These are phyloP conservation scores for Heterodera filipjevi DNA, from an alignment of 2,888 invertebrate species.

Conservation along the genomic window DNA sequence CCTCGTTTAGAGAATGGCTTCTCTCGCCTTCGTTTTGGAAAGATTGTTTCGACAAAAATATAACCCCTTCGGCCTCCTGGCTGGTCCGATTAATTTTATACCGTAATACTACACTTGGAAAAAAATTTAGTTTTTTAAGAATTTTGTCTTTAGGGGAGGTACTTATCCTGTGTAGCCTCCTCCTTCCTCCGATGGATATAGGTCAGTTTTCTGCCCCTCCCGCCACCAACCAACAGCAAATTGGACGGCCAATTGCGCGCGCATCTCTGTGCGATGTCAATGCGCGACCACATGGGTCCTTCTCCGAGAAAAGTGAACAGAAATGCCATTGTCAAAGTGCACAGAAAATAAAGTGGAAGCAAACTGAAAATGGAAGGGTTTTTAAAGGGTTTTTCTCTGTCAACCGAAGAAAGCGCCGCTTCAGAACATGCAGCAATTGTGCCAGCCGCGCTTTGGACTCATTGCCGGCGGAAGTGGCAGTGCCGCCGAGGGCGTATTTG, in stretches of 20 bases:
- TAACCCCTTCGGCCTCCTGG: too few relatives aligned
- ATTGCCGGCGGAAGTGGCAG: not conserved
- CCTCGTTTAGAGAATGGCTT: too few relatives aligned
- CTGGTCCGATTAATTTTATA: too few relatives aligned
- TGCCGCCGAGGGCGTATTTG: constrained; percentile 44
- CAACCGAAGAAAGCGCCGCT: constrained; percentile 30
- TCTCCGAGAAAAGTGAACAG: constrained; percentile 53
- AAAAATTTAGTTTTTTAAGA: too few relatives aligned
- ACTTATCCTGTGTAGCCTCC: too few relatives aligned
- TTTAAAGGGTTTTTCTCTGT: not conserved
- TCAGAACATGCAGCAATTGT: constrained; percentile 18
- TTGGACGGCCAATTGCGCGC: constrained; percentile 61
- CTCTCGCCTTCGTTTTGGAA: too few relatives aligned
- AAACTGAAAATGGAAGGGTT: constrained; percentile 41
- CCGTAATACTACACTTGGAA: too few relatives aligned
- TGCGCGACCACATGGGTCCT: constrained; percentile 64
- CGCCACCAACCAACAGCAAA: constrained; percentile 53
- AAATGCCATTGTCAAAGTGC: constrained; percentile 53
- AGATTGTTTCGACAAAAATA: too few relatives aligned
- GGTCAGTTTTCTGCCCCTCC: not conserved
- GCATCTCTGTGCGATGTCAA: constrained; percentile 55
- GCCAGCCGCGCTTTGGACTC: not conserved
- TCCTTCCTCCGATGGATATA: too few relatives aligned
- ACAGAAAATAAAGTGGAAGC: constrained; percentile 58
- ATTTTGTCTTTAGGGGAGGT: too few relatives aligned